These are phyloP conservation scores for Bujurquina vittata DNA, from an alignment of 2,113 vertebrate species.

Conservation along the genomic window DNA sequence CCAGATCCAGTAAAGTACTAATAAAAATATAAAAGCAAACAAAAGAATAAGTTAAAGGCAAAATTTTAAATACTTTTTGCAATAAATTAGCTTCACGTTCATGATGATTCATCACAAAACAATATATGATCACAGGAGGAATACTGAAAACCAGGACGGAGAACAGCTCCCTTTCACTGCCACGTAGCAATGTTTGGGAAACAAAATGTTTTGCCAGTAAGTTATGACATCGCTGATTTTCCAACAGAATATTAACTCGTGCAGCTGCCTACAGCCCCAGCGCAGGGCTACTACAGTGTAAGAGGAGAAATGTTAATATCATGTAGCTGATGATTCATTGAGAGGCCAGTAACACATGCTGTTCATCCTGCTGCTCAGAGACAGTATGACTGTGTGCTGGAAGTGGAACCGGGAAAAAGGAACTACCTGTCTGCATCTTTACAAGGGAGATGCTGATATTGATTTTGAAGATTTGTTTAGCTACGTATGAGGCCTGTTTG, in stretches of 20 bases:
- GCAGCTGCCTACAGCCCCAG: not conserved
- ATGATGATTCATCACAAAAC: not conserved
- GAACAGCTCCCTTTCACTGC: not conserved
- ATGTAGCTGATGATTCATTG: conserved; percentile 8
- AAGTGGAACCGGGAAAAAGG: not conserved
- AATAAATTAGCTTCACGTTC: not conserved
- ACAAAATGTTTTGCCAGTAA: not conserved
- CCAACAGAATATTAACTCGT: not conserved
- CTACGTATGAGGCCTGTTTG: conserved; percentile 5
- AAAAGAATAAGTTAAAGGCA: not conserved
- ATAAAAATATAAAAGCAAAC: not conserved
- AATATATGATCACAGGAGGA: not conserved
- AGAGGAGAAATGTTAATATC: conserved; percentile 7
- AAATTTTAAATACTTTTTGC: not conserved
- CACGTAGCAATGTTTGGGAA: not conserved
- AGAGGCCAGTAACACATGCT: conserved; percentile 40
- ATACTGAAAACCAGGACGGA: not conserved
- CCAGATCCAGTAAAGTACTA: not conserved
- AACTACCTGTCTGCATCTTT: not conserved
- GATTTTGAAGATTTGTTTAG: conserved; percentile 29
- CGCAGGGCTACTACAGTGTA: not conserved
- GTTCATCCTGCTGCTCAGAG: conserved; percentile 53
- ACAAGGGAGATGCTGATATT: not conserved
- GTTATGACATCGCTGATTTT: conserved; percentile 2
- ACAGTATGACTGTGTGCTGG: conserved; percentile 14